These are phyloP conservation scores for Merodon equestris DNA, from an alignment of 2,888 invertebrate genomes.

Conservation along the genomic window DNA sequence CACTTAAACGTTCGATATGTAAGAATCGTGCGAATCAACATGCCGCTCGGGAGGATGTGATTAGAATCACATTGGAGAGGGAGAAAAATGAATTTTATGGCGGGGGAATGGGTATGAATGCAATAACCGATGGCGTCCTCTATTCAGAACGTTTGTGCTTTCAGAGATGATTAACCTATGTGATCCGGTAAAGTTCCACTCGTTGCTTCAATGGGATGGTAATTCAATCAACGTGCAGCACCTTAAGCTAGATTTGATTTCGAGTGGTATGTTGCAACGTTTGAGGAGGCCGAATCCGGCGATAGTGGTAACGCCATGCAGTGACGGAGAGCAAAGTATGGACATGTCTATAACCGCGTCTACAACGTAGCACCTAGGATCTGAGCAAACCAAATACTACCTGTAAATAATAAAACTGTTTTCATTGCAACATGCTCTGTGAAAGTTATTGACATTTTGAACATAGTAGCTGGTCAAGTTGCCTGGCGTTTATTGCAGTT, in stretches of 20 bases:
- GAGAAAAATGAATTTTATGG: conserved; percentile 87
- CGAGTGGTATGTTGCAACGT: conserved; percentile 74
- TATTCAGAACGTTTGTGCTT: no score
- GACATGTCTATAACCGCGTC: conserved; percentile 39
- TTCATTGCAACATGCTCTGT: no score
- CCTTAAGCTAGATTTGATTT: conserved; percentile 76
- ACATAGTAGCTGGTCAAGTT: no score
- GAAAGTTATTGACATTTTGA: no score
- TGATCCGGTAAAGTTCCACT: conserved; percentile 72
- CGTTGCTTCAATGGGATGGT: conserved; percentile 77
- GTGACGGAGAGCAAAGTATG: conserved; percentile 61
- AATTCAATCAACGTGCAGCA: conserved; percentile 78
- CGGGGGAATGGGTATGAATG: conserved; percentile 85
- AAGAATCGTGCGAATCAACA: conserved; percentile 86
- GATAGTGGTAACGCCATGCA: conserved; percentile 59
- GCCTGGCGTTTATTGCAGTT: no score
- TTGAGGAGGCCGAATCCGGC: conserved; percentile 70
- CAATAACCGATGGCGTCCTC: background rate
- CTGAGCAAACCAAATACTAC: no score
- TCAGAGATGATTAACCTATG: conserved; percentile 39
- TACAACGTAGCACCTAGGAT: conserved; percentile 1
- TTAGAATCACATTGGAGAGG: conserved; percentile 86
- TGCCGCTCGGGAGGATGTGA: conserved; percentile 88
- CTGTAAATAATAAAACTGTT: no score
- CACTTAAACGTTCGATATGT: conserved; percentile 87